Percentiles rank a stretch among this genome's conserved stretches.
Conservation (phyloP, 2,797 vertebrate genomes). For the Gambusia yucatana region DNA sequence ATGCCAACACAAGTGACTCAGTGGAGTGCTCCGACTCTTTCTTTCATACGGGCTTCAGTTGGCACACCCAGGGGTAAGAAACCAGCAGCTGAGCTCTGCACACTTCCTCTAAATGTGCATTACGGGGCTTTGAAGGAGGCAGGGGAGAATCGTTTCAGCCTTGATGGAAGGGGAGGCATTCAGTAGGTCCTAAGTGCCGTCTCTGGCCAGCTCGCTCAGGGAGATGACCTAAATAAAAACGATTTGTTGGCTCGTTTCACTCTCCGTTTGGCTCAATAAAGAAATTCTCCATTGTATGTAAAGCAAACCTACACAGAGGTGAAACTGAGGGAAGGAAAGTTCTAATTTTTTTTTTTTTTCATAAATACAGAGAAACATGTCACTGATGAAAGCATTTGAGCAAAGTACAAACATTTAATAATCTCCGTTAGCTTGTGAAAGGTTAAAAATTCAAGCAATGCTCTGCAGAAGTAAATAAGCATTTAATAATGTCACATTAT, state of each 20-base stretch:
- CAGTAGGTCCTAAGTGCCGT: slow-evolving; percentile 46
- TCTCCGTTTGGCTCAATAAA: slow-evolving; percentile 19
- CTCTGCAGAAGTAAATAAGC: not conserved
- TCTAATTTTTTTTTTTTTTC: slow-evolving; percentile 37
- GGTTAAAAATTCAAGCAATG: not conserved
- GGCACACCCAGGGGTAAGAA: slow-evolving; percentile 26
- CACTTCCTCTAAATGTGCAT: slow-evolving; percentile 48
- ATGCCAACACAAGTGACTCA: slow-evolving; percentile 6
- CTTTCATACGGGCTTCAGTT: slow-evolving; percentile 15
- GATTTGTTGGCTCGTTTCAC: slow-evolving; percentile 32
- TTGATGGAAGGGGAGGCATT: slow-evolving; percentile 39
- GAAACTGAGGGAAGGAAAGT: slow-evolving; percentile 3
- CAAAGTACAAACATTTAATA: slow-evolving; percentile 39
- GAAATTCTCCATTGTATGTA: slow-evolving; percentile 16
- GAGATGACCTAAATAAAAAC: slow-evolving; percentile 58
- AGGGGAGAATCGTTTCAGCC: slow-evolving; percentile 31
- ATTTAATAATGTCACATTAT: not conserved
- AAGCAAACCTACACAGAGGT: slow-evolving; percentile 11
- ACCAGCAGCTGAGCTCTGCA: slow-evolving; percentile 24
- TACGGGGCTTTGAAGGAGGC: slow-evolving; percentile 31
- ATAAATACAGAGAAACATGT: slow-evolving; percentile 22
- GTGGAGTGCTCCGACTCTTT: slow-evolving; percentile 14
- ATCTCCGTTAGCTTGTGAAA: not conserved
- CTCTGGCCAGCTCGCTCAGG: slow-evolving; percentile 37
- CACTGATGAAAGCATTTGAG: slow-evolving; percentile 45